phyloP scores from a whole-genome alignment of 2,888 invertebrate species.

The Drosophila nr. fundita region DNA sequence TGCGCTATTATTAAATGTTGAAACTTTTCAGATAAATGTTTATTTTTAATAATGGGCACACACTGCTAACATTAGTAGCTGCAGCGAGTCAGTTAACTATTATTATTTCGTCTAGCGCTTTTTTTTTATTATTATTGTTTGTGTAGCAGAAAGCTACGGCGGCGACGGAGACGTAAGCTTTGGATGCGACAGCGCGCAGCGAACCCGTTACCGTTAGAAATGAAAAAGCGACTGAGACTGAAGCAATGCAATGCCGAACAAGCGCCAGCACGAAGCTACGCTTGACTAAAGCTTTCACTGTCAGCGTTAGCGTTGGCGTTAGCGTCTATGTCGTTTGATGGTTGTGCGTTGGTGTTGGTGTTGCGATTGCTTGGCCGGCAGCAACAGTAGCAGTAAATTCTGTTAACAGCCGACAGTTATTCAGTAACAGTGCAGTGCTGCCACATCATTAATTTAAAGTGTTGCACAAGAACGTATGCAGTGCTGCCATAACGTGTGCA shows the following conservation, averaged over 20 bases:
- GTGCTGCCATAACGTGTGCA: constrained; percentile 29
- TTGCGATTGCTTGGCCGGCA: constrained; percentile 46
- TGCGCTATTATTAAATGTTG: constrained; percentile 14
- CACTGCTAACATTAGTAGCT: constrained; percentile 11
- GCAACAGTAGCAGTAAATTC: constrained; percentile 9
- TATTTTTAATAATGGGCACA: constrained; percentile 28
- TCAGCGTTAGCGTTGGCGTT: constrained; percentile 24
- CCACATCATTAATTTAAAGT: constrained; percentile 26
- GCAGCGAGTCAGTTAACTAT: constrained; percentile 52
- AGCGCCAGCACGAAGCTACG: constrained; percentile 42
- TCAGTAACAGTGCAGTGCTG: constrained; percentile 26
- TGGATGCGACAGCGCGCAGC: constrained; percentile 35
- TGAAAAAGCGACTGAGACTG: constrained; percentile 53
- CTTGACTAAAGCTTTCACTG: constrained; percentile 53
- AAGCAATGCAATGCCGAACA: constrained; percentile 45
- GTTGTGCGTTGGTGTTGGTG: constrained; percentile 22
- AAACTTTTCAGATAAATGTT: constrained; percentile 6
- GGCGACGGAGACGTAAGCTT: constrained; percentile 40
- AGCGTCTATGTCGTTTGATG: constrained; percentile 10
- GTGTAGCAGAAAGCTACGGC: constrained; percentile 59
- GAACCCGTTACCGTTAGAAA: constrained; percentile 63
- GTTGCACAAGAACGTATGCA: background rate
- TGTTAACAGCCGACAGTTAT: constrained; percentile 28
- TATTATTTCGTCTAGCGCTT: constrained; percentile 71
- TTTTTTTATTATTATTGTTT: constrained; percentile 74